Conservation (phyloP, 2,797 vertebrate genomes). For the Melanotaenia boesemani region DNA sequence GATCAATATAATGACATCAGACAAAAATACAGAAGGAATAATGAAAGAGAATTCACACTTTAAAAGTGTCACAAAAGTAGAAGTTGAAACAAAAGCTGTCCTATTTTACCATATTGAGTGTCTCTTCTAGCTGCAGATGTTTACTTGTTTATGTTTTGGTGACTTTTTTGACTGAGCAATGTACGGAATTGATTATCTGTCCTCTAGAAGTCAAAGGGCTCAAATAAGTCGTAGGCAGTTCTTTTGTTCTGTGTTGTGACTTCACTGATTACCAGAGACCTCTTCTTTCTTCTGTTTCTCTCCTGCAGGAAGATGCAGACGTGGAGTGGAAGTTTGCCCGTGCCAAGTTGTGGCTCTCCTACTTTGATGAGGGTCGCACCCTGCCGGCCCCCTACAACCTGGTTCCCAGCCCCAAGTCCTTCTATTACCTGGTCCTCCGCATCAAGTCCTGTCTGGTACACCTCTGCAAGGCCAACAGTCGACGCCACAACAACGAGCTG, state of each 20-base stretch:
- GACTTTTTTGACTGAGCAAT: not conserved
- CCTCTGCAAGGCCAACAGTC: constrained; percentile 93
- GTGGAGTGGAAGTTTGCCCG: constrained; percentile 99
- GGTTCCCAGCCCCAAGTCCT: constrained; percentile 97
- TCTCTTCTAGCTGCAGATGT: not conserved
- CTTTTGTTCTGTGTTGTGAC: not conserved
- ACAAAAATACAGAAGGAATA: constrained; percentile 1
- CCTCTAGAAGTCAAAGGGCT: not conserved
- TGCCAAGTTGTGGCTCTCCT: constrained; percentile 96
- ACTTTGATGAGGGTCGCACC: constrained; percentile 97
- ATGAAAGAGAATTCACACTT: not conserved
- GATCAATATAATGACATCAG: constrained; percentile 32
- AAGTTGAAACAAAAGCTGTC: not conserved
- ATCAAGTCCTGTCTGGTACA: constrained; percentile 91
- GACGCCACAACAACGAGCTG: constrained; percentile 89
- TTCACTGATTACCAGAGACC: not conserved
- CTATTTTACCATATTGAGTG: not conserved
- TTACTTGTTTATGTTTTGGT: not conserved
- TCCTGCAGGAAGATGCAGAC: constrained; percentile 91
- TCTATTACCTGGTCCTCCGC: constrained; percentile 95
- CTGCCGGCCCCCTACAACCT: constrained; percentile 95
- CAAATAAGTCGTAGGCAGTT: not conserved
- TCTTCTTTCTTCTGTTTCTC: not conserved
- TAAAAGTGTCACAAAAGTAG: not conserved
- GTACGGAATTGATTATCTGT: not conserved